Conservation (phyloP, 2,113 vertebrate genomes). For the Aptenodytes forsteri region DNA sequence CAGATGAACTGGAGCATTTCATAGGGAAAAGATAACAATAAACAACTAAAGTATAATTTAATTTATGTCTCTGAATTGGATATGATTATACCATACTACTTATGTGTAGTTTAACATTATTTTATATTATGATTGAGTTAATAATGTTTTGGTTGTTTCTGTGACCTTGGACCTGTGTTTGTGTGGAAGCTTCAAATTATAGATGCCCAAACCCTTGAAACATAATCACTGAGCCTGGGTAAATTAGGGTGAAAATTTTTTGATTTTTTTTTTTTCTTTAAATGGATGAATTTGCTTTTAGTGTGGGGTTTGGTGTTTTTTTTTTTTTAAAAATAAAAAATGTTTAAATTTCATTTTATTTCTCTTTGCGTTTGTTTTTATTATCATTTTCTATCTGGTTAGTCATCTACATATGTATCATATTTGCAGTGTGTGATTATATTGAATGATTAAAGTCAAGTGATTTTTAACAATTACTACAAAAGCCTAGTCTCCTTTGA, state of each 20-base stretch:
- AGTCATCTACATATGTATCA: neutral
- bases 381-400: neutral
- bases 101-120: neutral
- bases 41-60: neutral
- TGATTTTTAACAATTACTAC: neutral
- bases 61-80: neutral
- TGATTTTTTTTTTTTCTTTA: neutral
- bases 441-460: neutral
- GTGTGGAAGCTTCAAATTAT: neutral
- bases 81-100: too few species aligned
- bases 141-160: neutral
- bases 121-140: neutral
- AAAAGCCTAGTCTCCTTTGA: neutral
- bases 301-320: neutral
- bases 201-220: neutral
- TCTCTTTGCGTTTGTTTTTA: neutral
- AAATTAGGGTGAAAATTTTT: neutral
- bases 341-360: neutral
- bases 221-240: neutral
- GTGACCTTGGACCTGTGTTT: neutral
- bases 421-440: neutral
- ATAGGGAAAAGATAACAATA: neutral
- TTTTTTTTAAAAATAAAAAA: neutral
- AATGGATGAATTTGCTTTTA: neutral
- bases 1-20: neutral